Base-by-base conservation (phyloP, 2,113 vertebrate genomes). In the Bufo bufo region DNA sequence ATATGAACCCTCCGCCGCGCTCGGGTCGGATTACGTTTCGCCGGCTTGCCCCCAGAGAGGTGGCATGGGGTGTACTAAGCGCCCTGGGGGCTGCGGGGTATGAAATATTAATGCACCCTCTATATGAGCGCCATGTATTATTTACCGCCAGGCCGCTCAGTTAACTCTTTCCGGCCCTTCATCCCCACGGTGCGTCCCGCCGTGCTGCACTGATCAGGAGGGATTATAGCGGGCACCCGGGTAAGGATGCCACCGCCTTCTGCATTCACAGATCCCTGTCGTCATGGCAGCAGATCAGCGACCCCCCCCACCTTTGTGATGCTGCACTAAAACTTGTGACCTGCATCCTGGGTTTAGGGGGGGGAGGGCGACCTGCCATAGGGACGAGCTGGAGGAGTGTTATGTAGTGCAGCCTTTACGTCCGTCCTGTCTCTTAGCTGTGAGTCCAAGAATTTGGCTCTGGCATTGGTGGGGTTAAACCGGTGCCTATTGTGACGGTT, bases 201-300 rank as follows among this genome's bases (percentile, higher is more conserved):
- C n/a, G 43, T 16, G 50, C 45, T 16, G 61, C 77, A 20, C 81
- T 69, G 52, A 47, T 83, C 61, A 50, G 45, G 14, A 13, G 33
- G 81, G 81, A 83, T 83, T 52, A 83, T 13, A 7, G 81, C 11
- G 20, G 43, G 52, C 77, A 4, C 9, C 81, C 6, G 47, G n/a
- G 61, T 83, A 52, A 33, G 33, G 33, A 83, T 66, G 10, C 43
- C 11, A 17, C 33, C 14, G 6, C 79, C 58, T 10, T 77, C 43
- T 33, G 33, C 33, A 33, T 33, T 33, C 45, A 65, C 74, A 63
- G 66, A 77, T 63, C 74, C 56, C n/a, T n/a, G 54, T 65, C 33
- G 43, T 19, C 85, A 63, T 63, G 74, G 58, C 56, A 78, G 23
- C 85, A 52, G 59, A 86, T 77, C 85, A 77, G 6, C 50, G 71